These are phyloP conservation scores for Plectus sambesii DNA, from an alignment of 1,140 invertebrate genomes.

Conservation along the genomic window DNA sequence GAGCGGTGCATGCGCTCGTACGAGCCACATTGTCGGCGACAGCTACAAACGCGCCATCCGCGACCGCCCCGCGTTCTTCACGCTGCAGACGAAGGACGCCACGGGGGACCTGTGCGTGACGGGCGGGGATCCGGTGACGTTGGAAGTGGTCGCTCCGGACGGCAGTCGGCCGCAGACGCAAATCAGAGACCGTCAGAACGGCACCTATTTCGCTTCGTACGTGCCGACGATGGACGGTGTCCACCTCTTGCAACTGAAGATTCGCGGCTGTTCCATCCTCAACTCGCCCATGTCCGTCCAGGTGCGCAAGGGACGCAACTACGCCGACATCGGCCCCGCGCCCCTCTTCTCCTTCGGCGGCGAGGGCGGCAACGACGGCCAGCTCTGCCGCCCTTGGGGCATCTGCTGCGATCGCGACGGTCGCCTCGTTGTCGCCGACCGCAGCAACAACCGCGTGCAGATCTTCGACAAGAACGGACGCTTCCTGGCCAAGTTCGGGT, in stretches of 20 bases:
- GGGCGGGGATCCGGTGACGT: constrained; percentile 56
- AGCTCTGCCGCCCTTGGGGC: constrained; percentile 78
- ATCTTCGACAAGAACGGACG: constrained; percentile 63
- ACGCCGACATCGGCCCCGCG: constrained; percentile 45
- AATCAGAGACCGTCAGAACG: constrained; percentile 32
- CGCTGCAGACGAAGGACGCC: constrained; percentile 51
- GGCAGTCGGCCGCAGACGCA: constrained; percentile 2
- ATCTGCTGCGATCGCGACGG: constrained; percentile 68
- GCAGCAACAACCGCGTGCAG: constrained; percentile 77
- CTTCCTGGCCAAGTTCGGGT: constrained; percentile 65
- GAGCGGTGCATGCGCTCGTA: constrained; percentile 54
- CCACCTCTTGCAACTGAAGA: constrained; percentile 43
- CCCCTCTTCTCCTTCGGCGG: constrained; percentile 57
- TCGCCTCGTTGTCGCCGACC: constrained; percentile 72
- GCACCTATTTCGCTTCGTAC: constrained; percentile 51
- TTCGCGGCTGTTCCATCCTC: constrained; percentile 34
- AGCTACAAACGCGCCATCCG: constrained; percentile 49
- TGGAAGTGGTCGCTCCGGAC: constrained; percentile 49
- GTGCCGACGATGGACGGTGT: constrained; percentile 50
- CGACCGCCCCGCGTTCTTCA: constrained; percentile 48
- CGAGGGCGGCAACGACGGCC: constrained; percentile 60
- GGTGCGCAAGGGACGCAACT: constrained; percentile 51
- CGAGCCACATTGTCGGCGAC: constrained; percentile 51
- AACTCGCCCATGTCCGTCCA: constrained; percentile 46
- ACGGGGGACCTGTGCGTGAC: constrained; percentile 51